Conservation (phyloP, 2,797 vertebrate genomes). For the Lithobates sylvaticus region DNA sequence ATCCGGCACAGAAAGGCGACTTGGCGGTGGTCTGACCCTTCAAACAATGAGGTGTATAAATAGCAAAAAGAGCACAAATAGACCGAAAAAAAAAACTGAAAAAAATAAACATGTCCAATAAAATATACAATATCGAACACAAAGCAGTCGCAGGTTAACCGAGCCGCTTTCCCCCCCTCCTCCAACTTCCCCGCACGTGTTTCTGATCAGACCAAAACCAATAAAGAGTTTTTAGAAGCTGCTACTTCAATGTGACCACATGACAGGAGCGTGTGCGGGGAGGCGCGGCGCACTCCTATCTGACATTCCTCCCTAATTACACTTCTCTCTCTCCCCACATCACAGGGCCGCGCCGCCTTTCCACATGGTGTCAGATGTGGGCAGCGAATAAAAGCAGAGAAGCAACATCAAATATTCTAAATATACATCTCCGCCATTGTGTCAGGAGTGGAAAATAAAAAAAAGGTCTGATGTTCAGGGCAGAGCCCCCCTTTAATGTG, state of each 20-base stretch:
- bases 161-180: too few species aligned
- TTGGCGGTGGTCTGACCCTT: too few species aligned
- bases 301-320: not conserved
- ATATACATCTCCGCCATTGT: constrained; percentile 9
- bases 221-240: constrained; percentile 12
- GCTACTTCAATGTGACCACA: constrained; percentile 50
- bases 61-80: too few species aligned
- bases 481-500: constrained; percentile 14
- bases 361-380: constrained; percentile 47
- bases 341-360: not conserved
- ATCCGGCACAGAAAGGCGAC: too few species aligned
- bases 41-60: too few species aligned
- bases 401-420: not conserved
- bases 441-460: not conserved
- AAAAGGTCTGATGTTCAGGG: not conserved
- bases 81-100: too few species aligned
- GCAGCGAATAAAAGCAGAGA: constrained; percentile 26
- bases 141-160: too few species aligned
- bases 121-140: too few species aligned
- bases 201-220: constrained; percentile 15
- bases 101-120: too few species aligned
- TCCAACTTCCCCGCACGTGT: constrained; percentile 8
- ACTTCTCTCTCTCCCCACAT: not conserved
- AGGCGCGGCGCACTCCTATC: not conserved
- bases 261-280: constrained; percentile 21